Conservation (phyloP, 1,140 invertebrate species). For the Bombus superbus region DNA sequence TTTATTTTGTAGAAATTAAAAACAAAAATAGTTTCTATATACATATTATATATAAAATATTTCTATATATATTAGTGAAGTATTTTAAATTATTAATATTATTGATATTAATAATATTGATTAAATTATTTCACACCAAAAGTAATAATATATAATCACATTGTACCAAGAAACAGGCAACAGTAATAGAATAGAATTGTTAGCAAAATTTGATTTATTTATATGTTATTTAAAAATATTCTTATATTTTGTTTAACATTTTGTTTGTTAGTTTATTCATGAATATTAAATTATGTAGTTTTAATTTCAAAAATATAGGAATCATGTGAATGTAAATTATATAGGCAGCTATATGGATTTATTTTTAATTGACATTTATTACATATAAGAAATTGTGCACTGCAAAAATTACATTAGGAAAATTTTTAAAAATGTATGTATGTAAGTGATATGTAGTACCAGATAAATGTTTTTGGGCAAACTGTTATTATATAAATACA, state of each 20-base stretch:
- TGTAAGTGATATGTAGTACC: too few species aligned
- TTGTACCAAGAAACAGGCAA: constrained; percentile 24
- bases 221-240: background rate
- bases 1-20: background rate
- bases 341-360: background rate
- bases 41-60: background rate
- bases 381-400: background rate
- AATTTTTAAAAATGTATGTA: background rate
- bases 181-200: background rate
- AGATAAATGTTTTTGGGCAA: background rate
- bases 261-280: too few species aligned
- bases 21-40: too few species aligned
- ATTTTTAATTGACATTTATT: background rate
- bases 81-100: background rate
- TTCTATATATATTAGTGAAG: background rate
- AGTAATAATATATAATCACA: background rate
- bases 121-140: background rate
- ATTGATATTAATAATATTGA: too few species aligned
- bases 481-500: background rate
- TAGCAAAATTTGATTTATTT: background rate
- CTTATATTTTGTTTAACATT: background rate
- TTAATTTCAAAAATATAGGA: too few species aligned
- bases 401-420: background rate
- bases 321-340: background rate
- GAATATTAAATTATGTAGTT: too few species aligned